phyloP scores from a whole-genome alignment of 2,113 vertebrate species.

The Ageneiosus marmoratus region DNA sequence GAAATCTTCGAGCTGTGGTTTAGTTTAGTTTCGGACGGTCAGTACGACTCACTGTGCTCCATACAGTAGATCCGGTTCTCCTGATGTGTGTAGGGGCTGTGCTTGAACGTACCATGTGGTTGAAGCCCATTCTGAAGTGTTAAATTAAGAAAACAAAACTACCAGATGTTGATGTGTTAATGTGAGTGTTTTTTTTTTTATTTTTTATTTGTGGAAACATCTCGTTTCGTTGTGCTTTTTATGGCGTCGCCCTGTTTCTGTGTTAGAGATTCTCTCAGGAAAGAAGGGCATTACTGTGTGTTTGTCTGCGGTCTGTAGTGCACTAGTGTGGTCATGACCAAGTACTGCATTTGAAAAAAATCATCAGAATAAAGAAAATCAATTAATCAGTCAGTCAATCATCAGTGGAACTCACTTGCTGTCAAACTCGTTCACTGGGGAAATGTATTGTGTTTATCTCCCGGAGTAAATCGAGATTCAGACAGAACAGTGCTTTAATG shows the following conservation, averaged over 20 bases:
- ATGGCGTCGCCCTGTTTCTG: constrained; percentile 33
- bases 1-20: background rate
- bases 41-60: constrained; percentile 26
- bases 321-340: constrained; percentile 7
- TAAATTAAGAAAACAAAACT: background rate
- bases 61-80: background rate
- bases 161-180: background rate
- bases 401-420: constrained; percentile 11
- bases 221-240: constrained; percentile 13
- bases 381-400: background rate
- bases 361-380: background rate
- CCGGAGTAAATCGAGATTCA: background rate
- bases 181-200: background rate
- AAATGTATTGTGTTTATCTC: constrained; percentile 2
- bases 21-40: constrained; percentile 13
- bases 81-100: background rate
- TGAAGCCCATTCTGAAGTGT: background rate
- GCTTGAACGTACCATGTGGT: constrained; percentile 4
- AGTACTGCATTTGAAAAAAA: constrained; percentile 11
- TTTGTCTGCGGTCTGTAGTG: constrained; percentile 7
- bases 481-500: constrained; percentile 11
- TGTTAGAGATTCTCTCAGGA: constrained; percentile 43
- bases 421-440: background rate
- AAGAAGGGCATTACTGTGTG: constrained; percentile 39
- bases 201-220: constrained; percentile 6